Evolutionary conservation across 2,797 vertebrate species (phyloP), one percentile per base, ranked within the genome.

Genomic region (Gobio occitaniae): DNA sequence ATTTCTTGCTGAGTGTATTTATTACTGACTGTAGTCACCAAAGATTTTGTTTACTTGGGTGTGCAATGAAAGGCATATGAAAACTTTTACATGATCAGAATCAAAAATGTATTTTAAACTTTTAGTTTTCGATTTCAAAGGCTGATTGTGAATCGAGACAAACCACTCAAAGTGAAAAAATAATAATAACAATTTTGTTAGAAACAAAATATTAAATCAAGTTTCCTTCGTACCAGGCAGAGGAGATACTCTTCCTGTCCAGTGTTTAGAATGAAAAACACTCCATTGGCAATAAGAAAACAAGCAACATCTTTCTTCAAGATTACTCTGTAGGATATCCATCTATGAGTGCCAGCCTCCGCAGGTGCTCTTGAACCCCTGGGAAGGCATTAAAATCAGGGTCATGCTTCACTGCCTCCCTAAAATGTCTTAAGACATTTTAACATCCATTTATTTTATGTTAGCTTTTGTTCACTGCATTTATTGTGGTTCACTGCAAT

Each of bases 191-290:
- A 32, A 74, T 74, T 82, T 38, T 65, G 56, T 48, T 44, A 38
- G 29, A 83, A 65, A 9, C 6, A 32, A 52, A 65, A 75, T 25
- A 52, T 83, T 75, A 13, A 17, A 36, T 66, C 5, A 36, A 13
- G 81, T 54, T 29, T 68, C 12, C 3, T 4, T 2, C 4, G 6
- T 21, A 21, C 44, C 11, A 32, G 50, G 32, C 16, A 47, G 25
- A 77, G 78, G 0, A 47, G 50, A 48, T 69, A 7, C 17, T 32
- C 72, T 36, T 69, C 36, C 74, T 59, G 48, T n/a, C n/a, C n/a
- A 44, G 48, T 44, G 36, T 70, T 56, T 54, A 17, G 13, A 77
- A 21, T 16, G n/a, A 78, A 83, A 84, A 84, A 38, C 15, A 77
- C 6, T 21, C 21, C 2, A 59, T n/a, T 78, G 36, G 41, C 36